Evolutionary conservation across 2,888 invertebrate genomes (phyloP), one percentile per base, ranked within the genome.

Genomic region (Eustalomyia histrio): DNA sequence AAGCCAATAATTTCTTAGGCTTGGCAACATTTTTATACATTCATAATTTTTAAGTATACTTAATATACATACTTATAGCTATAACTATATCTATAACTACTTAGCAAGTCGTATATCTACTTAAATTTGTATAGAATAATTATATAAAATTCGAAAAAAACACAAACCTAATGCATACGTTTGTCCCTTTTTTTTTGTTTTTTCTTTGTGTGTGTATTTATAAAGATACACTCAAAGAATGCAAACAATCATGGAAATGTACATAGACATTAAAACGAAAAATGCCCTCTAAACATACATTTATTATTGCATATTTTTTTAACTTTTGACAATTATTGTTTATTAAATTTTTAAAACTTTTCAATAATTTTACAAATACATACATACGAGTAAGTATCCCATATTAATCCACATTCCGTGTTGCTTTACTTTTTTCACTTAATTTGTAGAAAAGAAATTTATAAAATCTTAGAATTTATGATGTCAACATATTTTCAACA

Each of bases 231-330:
- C 16, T 4, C 12, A 2, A 12, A 4, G 2, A 39, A 33, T 29
- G 33, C 14, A 53, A 43, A 57, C 67, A 67, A 55, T 39, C 67
- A 57, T 55, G 21, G 67, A 67, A 67, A 57, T 67, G 67, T 57
- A 67, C 55, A 35, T 21, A 47, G 6, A 2, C 43, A n/a, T 24
- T 3, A 24, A 24, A 24, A 29, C 10, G n/a, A 47, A 14, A n/a
- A 47, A 47, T 47, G 6, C 12, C 29, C 29, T 7, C 43, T 47
- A 5, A n/a, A 47, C 14, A 47, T 47, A 61, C 60, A 50, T 14
- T 14, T 16, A 47, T 50, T 14, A 50, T n/a, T 63, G 1, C n/a
- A 47, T 24, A 10, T 14, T 29, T 3, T 50, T 24, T 61, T 63
- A 60, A 35, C 18, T 35, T 43, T 63, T 21, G n/a, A n/a, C n/a